Percentiles rank a stretch among this genome's conserved stretches.
phyloP scores from a whole-genome alignment of 2,888 invertebrate genomes.

The Cynaeus angustus region DNA sequence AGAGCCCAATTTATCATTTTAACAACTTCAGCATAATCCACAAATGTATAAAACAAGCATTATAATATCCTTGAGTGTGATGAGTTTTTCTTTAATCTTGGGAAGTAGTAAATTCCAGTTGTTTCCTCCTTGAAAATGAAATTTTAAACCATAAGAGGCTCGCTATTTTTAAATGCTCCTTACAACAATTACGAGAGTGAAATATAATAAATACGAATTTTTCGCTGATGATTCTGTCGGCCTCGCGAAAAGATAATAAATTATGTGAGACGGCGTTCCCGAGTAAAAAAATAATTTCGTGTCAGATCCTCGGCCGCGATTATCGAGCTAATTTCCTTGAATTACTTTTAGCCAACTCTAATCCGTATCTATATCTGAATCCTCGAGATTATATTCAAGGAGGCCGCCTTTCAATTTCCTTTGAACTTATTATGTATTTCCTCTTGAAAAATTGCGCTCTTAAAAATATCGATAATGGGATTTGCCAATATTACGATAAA shows the following conservation, averaged over 20 bases:
- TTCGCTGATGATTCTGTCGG: slow-evolving; percentile 36
- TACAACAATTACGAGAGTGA: slow-evolving; percentile 39
- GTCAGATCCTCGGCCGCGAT: slow-evolving; percentile 50
- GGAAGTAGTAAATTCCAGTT: slow-evolving; percentile 69
- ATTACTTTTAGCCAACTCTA: slow-evolving; percentile 51
- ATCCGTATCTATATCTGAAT: slow-evolving; percentile 50
- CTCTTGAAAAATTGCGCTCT: slow-evolving; percentile 37
- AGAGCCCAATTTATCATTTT: slow-evolving; percentile 64
- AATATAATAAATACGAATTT: slow-evolving; percentile 38
- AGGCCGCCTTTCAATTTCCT: slow-evolving; percentile 50
- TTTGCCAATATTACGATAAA: slow-evolving; percentile 36
- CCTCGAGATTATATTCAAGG: slow-evolving; percentile 46
- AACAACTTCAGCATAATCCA: slow-evolving; percentile 66
- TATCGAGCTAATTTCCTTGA: slow-evolving; percentile 52
- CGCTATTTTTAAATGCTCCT: slow-evolving; percentile 34
- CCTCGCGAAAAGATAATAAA: slow-evolving; percentile 33
- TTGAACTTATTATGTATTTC: slow-evolving; percentile 49
- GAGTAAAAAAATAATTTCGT: slow-evolving; percentile 48
- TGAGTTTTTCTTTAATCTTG: slow-evolving; percentile 71
- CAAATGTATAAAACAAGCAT: slow-evolving; percentile 70
- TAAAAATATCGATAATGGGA: slow-evolving; percentile 45
- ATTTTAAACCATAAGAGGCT: slow-evolving; percentile 56
- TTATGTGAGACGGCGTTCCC: slow-evolving; percentile 23
- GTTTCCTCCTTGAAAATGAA: slow-evolving; percentile 69
- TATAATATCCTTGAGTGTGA: slow-evolving; percentile 69